Conservation (phyloP, 2,113 vertebrate species). For the Hiodon tergisus region DNA sequence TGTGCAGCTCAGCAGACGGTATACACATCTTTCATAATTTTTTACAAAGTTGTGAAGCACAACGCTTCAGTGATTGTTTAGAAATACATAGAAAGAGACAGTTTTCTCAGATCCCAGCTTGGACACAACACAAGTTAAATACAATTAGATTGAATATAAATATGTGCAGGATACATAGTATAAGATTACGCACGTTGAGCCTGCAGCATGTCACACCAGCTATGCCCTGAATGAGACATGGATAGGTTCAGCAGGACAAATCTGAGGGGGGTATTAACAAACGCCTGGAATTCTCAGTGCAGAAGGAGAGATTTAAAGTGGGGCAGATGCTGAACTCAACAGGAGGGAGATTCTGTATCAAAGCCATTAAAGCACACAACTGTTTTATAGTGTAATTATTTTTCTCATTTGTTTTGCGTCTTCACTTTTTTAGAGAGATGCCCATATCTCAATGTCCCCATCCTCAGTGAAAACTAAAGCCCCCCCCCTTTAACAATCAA, state of each 20-base stretch:
- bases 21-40: no score
- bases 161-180: constrained; percentile 40
- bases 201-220: constrained; percentile 8
- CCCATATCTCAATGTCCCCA: neutral
- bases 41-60: no score
- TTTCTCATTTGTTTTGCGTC: constrained; percentile 58
- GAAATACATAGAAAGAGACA: no score
- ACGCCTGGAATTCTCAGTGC: constrained; percentile 55
- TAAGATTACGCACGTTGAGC: constrained; percentile 31
- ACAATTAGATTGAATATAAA: constrained; percentile 20
- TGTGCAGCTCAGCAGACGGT: no score
- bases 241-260: constrained; percentile 37
- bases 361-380: constrained; percentile 72
- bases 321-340: constrained; percentile 70
- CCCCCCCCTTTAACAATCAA: neutral
- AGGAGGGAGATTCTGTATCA: constrained; percentile 66
- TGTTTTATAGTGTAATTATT: constrained; percentile 75
- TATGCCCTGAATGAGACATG: constrained; percentile 14
- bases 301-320: constrained; percentile 51
- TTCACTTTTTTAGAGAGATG: constrained; percentile 4
- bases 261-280: constrained; percentile 43
- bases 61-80: no score
- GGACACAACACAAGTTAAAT: neutral
- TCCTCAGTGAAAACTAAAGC: neutral
- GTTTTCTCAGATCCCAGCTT: no score